phyloP scores from a whole-genome alignment of 2,888 invertebrate species.

The Tetranychus truncatus region DNA sequence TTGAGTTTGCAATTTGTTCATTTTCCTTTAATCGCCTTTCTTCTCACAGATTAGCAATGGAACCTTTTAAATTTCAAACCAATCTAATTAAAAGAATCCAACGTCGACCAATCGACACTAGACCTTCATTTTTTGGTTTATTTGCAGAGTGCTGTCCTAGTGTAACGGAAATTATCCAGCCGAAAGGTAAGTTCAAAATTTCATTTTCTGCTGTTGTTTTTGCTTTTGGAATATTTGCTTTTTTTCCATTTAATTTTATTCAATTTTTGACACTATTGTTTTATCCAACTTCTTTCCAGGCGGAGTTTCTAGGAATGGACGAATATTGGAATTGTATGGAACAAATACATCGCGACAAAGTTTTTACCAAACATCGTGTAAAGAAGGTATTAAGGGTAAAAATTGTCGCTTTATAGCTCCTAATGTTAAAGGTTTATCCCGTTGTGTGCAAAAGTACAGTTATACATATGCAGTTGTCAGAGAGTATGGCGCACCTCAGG shows the following conservation, averaged over 20 bases:
- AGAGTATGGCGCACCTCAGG: conserved; percentile 39
- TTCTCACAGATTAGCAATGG: neutral
- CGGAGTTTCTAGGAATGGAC: conserved; percentile 48
- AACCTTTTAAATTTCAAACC: neutral
- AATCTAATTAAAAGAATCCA: neutral
- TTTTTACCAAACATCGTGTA: conserved; percentile 62
- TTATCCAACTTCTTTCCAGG: conserved; percentile 33
- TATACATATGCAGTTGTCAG: conserved; percentile 65
- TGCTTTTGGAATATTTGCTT: neutral
- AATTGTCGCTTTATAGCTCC: conserved; percentile 57
- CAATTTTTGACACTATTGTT: neutral
- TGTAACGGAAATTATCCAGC: conserved; percentile 54
- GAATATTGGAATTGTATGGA: conserved; percentile 49
- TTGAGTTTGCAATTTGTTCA: neutral
- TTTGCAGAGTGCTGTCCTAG: conserved; percentile 56
- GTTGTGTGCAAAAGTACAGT: conserved; percentile 62
- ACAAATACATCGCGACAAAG: conserved; percentile 40
- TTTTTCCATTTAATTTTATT: neutral
- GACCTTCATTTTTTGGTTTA: neutral
- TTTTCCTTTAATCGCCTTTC: neutral
- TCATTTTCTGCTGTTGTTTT: too few species aligned
- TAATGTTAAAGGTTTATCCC: conserved; percentile 42
- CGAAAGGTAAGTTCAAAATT: conserved; percentile 33
- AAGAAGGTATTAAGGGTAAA: conserved; percentile 46
- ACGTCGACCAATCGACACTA: neutral